Conservation (phyloP, 1,140 invertebrate genomes). For the Atta texana region DNA sequence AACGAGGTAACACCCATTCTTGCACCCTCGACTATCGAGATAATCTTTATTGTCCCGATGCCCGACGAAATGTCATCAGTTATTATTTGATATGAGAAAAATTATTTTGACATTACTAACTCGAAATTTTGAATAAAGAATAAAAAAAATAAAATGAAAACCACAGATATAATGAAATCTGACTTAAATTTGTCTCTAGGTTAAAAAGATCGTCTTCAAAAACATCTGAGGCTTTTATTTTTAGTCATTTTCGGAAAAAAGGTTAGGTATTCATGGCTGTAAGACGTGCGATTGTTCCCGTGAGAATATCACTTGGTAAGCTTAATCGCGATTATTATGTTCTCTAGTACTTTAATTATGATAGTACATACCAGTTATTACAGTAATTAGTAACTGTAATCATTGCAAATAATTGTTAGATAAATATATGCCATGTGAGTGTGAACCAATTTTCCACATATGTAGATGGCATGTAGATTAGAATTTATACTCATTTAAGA, state of each 20-base stretch:
- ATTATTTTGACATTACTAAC: not conserved
- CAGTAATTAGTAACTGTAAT: not conserved
- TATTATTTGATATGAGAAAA: conserved; percentile 25
- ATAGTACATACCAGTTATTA: not conserved
- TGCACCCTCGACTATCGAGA: conserved; percentile 78
- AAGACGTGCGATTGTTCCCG: not conserved
- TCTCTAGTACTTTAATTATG: not conserved
- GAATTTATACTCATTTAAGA: not conserved
- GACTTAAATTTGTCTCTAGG: conserved; percentile 31
- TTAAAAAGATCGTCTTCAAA: not conserved
- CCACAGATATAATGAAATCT: conserved; percentile 27
- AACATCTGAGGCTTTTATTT: not conserved
- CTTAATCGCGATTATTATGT: not conserved
- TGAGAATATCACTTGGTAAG: not conserved
- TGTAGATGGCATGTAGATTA: too few species aligned
- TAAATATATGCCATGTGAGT: not conserved
- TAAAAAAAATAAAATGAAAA: not conserved
- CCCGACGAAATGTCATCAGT: conserved; percentile 49
- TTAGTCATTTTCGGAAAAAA: not conserved
- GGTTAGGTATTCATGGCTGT: not conserved
- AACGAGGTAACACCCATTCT: conserved; percentile 81
- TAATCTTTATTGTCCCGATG: conserved; percentile 78
- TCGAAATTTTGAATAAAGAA: not conserved
- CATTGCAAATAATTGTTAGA: not conserved
- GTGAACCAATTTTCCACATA: not conserved